These are phyloP conservation scores for Aphaenogaster rudis DNA, from an alignment of 1,140 invertebrate species.

Conservation along the genomic window DNA sequence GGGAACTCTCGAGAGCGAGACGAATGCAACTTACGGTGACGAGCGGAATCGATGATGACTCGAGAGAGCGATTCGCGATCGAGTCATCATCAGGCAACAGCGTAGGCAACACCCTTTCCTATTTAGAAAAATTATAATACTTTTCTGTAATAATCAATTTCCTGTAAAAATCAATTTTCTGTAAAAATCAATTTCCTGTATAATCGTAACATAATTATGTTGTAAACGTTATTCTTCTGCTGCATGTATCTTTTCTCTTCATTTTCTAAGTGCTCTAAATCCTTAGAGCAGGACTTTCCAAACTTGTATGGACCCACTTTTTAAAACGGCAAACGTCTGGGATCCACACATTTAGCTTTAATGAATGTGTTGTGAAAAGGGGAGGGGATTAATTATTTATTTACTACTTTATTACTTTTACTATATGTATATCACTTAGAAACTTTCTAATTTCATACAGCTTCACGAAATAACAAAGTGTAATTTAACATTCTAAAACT, in stretches of 20 bases:
- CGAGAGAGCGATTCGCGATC: slow-evolving; percentile 19
- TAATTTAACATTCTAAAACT: too few species aligned
- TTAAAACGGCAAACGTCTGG: too few species aligned
- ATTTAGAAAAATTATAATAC: not conserved
- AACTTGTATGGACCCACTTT: too few species aligned
- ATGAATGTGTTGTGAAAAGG: too few species aligned
- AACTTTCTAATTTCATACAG: too few species aligned
- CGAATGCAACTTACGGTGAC: slow-evolving; percentile 57
- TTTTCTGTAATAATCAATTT: not conserved
- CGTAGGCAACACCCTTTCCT: not conserved
- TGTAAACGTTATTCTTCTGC: not conserved
- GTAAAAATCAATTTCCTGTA: not conserved
- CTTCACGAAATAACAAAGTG: too few species aligned
- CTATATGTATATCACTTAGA: too few species aligned
- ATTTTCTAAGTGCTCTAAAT: too few species aligned
- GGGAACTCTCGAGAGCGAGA: slow-evolving; percentile 40
- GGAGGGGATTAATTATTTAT: too few species aligned
- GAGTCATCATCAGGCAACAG: not conserved
- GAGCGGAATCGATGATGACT: slow-evolving; percentile 51
- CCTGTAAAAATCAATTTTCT: not conserved
- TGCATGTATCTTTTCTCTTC: not conserved
- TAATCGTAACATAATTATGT: not conserved
- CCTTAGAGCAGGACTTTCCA: too few species aligned
- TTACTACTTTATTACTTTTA: too few species aligned
- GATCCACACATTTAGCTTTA: too few species aligned